These are phyloP conservation scores for Ophraella communa DNA, from an alignment of 2,888 invertebrate genomes.

Conservation along the genomic window DNA sequence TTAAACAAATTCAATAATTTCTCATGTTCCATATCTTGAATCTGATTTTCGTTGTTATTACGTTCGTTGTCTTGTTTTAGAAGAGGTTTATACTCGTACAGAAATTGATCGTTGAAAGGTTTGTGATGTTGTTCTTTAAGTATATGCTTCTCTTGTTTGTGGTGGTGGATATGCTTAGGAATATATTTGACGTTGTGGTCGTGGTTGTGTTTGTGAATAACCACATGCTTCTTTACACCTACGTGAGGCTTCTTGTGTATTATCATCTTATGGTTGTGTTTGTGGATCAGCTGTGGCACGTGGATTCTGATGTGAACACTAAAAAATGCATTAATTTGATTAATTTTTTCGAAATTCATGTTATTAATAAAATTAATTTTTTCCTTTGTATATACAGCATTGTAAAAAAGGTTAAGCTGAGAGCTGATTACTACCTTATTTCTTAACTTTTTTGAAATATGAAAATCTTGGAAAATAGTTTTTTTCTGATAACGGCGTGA, in stretches of 20 bases:
- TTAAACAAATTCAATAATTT: neutral
- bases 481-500: too few species aligned
- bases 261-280: slow-evolving; percentile 34
- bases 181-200: slow-evolving; percentile 59
- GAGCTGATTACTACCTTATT: too few species aligned
- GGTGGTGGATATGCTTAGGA: slow-evolving; percentile 32
- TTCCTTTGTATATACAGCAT: too few species aligned
- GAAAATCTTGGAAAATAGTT: too few species aligned
- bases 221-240: slow-evolving; percentile 32
- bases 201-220: slow-evolving; percentile 30
- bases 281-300: slow-evolving; percentile 42
- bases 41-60: neutral
- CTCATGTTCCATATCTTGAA: neutral
- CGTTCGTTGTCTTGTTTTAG: slow-evolving; percentile 1
- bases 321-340: too few species aligned
- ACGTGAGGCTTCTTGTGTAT: slow-evolving; percentile 36
- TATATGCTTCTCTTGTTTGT: slow-evolving; percentile 44
- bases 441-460: too few species aligned
- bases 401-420: too few species aligned
- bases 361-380: too few species aligned
- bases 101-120: slow-evolving; percentile 38
- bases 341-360: too few species aligned
- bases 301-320: slow-evolving; percentile 48
- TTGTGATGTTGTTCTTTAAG: slow-evolving; percentile 46
- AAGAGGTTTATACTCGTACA: slow-evolving; percentile 36